phyloP scores from a whole-genome alignment of 2,113 vertebrate species.

The Rhinoptilus africanus region DNA sequence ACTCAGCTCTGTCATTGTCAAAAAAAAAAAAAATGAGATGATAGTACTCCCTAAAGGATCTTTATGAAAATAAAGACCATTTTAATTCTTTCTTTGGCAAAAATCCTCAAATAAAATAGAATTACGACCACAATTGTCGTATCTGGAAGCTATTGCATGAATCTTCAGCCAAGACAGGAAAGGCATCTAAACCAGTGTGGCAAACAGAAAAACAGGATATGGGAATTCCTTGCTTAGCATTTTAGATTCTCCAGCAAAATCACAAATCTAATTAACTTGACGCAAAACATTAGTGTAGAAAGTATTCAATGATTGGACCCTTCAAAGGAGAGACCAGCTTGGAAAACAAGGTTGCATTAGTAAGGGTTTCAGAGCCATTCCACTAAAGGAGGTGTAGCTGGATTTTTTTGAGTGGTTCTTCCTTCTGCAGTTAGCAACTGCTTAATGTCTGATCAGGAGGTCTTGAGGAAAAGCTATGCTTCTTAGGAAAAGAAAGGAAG shows the following conservation, averaged over 20 bases:
- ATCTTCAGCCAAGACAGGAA: neutral
- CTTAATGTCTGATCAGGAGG: neutral
- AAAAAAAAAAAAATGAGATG: neutral
- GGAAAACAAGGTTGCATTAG: neutral
- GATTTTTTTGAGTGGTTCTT: neutral
- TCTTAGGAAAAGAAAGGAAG: neutral
- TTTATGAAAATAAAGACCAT: neutral
- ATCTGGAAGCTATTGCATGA: neutral
- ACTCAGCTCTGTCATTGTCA: neutral
- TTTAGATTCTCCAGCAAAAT: neutral
- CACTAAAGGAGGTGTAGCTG: neutral
- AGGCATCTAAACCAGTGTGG: neutral
- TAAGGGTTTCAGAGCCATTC: neutral
- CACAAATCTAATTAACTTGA: neutral
- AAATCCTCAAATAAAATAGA: neutral
- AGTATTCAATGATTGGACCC: neutral
- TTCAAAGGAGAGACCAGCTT: neutral
- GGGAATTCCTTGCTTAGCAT: neutral
- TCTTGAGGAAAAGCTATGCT: neutral
- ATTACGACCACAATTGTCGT: accelerated
- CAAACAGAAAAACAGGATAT: neutral
- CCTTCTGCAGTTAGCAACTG: neutral
- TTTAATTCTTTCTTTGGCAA: neutral
- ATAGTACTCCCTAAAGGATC: neutral
- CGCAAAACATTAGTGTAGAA: neutral